phyloP scores from a whole-genome alignment of 2,888 invertebrate genomes.

The Dicycla oo region DNA sequence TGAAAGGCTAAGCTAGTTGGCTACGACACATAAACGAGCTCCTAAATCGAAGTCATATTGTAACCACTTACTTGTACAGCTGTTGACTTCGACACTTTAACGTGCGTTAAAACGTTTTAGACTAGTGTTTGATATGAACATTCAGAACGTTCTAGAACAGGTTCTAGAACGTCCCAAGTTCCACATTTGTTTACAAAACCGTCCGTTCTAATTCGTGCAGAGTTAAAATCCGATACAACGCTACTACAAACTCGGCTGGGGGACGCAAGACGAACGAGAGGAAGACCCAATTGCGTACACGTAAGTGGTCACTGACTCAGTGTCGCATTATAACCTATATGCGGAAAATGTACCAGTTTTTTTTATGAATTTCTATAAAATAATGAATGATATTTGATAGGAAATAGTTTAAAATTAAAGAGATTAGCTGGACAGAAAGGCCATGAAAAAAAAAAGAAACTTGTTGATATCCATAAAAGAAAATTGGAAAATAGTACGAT shows the following conservation, averaged over 20 bases:
- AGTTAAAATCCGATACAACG: slow-evolving; percentile 66
- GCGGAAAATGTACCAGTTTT: slow-evolving; percentile 54
- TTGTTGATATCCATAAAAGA: background rate
- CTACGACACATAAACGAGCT: no score
- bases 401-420: background rate
- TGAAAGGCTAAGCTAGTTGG: no score
- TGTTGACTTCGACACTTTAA: no score
- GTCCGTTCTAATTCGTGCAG: slow-evolving; percentile 62
- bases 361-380: background rate
- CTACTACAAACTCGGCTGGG: slow-evolving; percentile 70
- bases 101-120: no score
- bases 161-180: background rate
- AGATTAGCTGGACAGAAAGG: no score
- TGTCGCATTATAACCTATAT: slow-evolving; percentile 67
- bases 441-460: background rate
- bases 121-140: no score
- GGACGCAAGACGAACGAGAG: slow-evolving; percentile 81
- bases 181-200: slow-evolving; percentile 48
- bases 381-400: background rate
- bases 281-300: slow-evolving; percentile 85
- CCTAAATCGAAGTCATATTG: no score
- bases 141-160: no score
- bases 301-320: slow-evolving; percentile 87
- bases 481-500: background rate
- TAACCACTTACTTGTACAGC: no score